Conservation (phyloP, 2,888 invertebrate species). For the Polymixis lichenea region DNA sequence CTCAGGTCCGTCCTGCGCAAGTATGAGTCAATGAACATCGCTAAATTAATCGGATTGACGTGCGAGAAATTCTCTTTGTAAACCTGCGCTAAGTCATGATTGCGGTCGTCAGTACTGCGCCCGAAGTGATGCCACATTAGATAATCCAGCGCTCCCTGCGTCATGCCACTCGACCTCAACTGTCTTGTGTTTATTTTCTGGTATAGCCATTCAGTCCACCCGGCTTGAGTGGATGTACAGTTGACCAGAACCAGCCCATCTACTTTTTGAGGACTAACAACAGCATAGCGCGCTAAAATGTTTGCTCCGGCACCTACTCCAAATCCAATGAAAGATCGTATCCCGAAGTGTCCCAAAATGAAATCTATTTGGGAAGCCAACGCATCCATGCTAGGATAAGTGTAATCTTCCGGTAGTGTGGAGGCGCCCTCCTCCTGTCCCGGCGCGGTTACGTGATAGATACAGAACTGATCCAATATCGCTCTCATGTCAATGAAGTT, state of each 20-base stretch:
- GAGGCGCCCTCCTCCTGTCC: conserved; percentile 99
- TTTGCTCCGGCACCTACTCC: conserved; percentile 99
- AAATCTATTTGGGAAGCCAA: conserved; percentile 97
- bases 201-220: conserved; percentile 99
- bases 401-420: conserved; percentile 96
- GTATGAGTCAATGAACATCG: conserved; percentile 98
- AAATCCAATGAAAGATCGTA: conserved; percentile 98
- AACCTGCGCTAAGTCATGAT: conserved; percentile 97
- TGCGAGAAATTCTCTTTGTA: conserved; percentile 98
- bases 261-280: conserved; percentile 96
- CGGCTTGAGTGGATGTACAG: conserved; percentile 97
- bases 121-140: conserved; percentile 99
- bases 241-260: conserved; percentile 98
- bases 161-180: conserved; percentile 97
- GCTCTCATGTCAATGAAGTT: conserved; percentile 97
- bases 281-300: conserved; percentile 97
- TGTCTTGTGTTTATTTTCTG: conserved; percentile 98
- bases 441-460: conserved; percentile 99
- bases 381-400: conserved; percentile 99
- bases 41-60: conserved; percentile 98
- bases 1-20: conserved; percentile 97
- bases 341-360: conserved; percentile 96
- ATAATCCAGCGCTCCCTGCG: conserved; percentile 98
- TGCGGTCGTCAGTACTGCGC: conserved; percentile 95
- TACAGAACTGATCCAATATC: conserved; percentile 97